Evolutionary conservation across 2,888 invertebrate species (phyloP).

Genomic region (Coelopa pilipes): DNA sequence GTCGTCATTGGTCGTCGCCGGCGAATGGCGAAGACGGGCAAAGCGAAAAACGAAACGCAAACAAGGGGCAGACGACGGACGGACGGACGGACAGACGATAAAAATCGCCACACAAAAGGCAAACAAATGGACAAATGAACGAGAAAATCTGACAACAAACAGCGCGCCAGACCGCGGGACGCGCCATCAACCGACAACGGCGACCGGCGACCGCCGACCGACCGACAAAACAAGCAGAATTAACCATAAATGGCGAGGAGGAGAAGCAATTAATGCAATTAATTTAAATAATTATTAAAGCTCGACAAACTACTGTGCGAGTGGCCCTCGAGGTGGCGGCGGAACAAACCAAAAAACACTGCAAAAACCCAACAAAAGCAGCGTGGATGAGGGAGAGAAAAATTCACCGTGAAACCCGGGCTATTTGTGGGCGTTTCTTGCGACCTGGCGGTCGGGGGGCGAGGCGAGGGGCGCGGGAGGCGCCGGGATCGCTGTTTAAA

Average conservation of each 20-base stretch:
- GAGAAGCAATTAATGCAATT: constrained; percentile 27
- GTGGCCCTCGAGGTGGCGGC: constrained; percentile 17
- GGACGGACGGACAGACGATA: background rate
- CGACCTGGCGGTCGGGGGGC: background rate
- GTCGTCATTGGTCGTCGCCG: background rate
- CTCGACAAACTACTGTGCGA: constrained; percentile 20
- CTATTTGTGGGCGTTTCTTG: constrained; percentile 15
- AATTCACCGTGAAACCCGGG: background rate
- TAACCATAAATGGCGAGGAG: constrained; percentile 11
- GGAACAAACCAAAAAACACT: background rate
- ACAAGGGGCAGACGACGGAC: background rate
- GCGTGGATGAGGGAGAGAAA: background rate
- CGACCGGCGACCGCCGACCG: too few species aligned
- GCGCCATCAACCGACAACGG: background rate
- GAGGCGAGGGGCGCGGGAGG: background rate
- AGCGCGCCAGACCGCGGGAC: background rate
- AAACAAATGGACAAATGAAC: too few species aligned
- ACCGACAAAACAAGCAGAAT: background rate
- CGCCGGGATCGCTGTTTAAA: background rate
- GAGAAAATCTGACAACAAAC: background rate
- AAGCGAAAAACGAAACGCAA: background rate
- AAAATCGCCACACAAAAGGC: constrained; percentile 1
- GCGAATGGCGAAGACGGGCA: background rate
- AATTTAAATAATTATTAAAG: constrained; percentile 31
- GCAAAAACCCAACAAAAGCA: background rate